Base-by-base conservation (phyloP, 2,113 vertebrate genomes). In the Gobius niger region DNA sequence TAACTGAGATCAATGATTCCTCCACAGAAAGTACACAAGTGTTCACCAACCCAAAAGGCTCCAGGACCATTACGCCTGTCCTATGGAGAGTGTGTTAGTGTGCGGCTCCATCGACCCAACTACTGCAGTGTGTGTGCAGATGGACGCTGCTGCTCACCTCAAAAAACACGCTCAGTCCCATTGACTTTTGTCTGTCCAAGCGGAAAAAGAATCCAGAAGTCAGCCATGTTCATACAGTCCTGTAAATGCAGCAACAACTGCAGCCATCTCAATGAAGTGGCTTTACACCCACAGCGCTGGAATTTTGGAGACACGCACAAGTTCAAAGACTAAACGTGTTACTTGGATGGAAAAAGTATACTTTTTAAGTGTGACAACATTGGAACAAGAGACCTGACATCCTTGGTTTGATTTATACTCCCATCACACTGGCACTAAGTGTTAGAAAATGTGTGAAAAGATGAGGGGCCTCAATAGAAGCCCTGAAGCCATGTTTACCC, bases 171-270 rank as follows among this genome's bases (percentile, higher is more conserved):
- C 77, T 94, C 92, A 0, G 67, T 92, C 8, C 83, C 88, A 0
- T 87, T 95, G 68, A 89, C 81, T 52, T 94, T 94, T 53, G 80
- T 66, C 46, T 95, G 94, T 70, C 87, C 87, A 0, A 90, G 92
- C 1, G 92, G 93, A 5, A 87, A 91, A 60, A 82, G 67, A 7
- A 88, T 94, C 72, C 87, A 73, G 53, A 90, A 85, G 84, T 85
- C 85, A 9, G 77, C 90, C 81, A 94, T 94, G 94, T 91, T 93
- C 84, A 91, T 95, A 78, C 92, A 93, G 61, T 92, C 92, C 0
- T 94, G 94, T 64, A 90, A 92, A 79, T 95, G 94, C 70, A 91
- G 90, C 64, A 47, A 72, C 0, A 85, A 91, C 68, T 94, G 93
- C 57, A 74, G 85, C 10, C 89, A 90, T 63, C 92, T 92, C 16